Conservation (phyloP, 2,888 invertebrate genomes). For the Hirtodrosophila confusa region DNA sequence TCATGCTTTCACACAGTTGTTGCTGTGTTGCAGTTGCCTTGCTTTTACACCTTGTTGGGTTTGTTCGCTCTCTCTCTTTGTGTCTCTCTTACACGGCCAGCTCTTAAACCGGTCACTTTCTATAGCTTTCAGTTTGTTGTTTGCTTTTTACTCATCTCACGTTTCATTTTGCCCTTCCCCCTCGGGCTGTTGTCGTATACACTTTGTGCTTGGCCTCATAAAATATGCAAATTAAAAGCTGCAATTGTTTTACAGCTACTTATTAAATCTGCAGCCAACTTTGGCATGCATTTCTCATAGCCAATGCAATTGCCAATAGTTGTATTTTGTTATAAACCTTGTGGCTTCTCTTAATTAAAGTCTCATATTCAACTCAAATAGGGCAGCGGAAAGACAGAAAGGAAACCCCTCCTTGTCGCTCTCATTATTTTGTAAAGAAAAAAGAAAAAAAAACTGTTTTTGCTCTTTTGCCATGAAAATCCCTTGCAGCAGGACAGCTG, state of each 20-base stretch:
- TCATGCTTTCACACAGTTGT: conserved; percentile 4
- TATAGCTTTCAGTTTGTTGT: conserved; percentile 43
- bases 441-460: conserved; percentile 4
- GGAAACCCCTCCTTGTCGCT: conserved; percentile 1
- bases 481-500: conserved; percentile 32
- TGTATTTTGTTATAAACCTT: conserved; percentile 12
- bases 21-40: conserved; percentile 18
- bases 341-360: conserved; percentile 48
- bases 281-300: conserved; percentile 26
- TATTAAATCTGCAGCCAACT: conserved; percentile 35
- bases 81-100: not conserved
- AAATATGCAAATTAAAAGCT: conserved; percentile 58
- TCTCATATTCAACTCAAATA: conserved; percentile 4
- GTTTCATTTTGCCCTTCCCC: conserved; percentile 37
- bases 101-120: conserved; percentile 54
- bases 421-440: not conserved
- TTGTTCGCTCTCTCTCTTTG: conserved; percentile 3
- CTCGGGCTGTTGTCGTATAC: not conserved
- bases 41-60: conserved; percentile 15
- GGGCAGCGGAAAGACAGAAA: not conserved
- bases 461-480: conserved; percentile 21
- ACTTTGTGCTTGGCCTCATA: conserved; percentile 42
- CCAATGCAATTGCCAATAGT: conserved; percentile 13
- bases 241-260: conserved; percentile 40
- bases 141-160: conserved; percentile 53